These are phyloP conservation scores for Pseudotriccus pelzelni DNA, from an alignment of 2,797 vertebrate species.

Conservation along the genomic window DNA sequence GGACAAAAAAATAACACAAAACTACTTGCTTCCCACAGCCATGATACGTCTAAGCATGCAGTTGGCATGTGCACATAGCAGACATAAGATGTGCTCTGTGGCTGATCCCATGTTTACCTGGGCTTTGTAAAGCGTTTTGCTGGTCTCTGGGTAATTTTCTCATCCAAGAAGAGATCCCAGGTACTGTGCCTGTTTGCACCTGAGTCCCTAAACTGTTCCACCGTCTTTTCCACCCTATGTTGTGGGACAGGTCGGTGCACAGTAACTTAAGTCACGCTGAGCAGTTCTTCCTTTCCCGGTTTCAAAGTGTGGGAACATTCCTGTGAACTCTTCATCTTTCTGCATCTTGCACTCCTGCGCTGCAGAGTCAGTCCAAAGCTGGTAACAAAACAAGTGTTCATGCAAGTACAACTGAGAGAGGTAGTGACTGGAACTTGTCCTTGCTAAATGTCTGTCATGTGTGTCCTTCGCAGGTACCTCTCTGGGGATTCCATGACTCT, in stretches of 20 bases:
- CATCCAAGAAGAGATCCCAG: not conserved
- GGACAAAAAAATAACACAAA: not conserved
- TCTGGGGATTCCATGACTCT: slow-evolving; percentile 75
- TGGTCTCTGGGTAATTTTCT: not conserved
- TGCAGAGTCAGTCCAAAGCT: not conserved
- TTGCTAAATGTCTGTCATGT: not conserved
- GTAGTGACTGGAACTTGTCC: not conserved
- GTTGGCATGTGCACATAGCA: not conserved
- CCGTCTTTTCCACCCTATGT: not conserved
- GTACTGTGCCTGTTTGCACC: not conserved
- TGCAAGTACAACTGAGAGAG: not conserved
- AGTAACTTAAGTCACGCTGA: not conserved
- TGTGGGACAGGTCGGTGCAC: not conserved
- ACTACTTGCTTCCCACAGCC: not conserved
- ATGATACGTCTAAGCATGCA: not conserved
- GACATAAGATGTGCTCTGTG: not conserved
- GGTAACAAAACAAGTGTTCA: not conserved
- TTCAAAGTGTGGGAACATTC: not conserved
- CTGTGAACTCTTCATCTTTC: not conserved
- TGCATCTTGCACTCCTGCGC: not conserved
- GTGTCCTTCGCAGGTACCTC: slow-evolving; percentile 85
- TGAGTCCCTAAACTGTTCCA: not conserved
- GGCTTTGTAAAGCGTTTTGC: not conserved
- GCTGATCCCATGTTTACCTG: not conserved
- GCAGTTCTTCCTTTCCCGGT: not conserved